Conservation (phyloP, 2,797 vertebrate genomes). For the Paramormyrops hopkinsi region DNA sequence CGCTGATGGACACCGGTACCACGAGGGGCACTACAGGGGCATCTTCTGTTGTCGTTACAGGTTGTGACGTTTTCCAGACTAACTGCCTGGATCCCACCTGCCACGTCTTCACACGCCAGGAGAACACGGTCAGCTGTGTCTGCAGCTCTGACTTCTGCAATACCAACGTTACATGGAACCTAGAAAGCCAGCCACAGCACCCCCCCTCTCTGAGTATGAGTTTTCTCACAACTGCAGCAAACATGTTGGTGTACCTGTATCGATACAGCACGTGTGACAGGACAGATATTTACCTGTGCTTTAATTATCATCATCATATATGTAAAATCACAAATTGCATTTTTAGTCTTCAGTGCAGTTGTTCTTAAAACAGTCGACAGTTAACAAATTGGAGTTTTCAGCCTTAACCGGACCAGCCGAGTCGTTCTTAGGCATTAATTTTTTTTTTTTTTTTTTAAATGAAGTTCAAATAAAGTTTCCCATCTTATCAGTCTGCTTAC, state of each 20-base stretch:
- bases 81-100: constrained; percentile 46
- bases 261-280: neutral
- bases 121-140: constrained; percentile 34
- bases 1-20: neutral
- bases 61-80: constrained; percentile 43
- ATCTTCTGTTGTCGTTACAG: constrained; percentile 35
- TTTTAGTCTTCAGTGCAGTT: neutral
- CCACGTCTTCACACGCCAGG: neutral
- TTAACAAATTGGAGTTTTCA: neutral
- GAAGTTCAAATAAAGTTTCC: neutral
- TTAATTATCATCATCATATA: neutral
- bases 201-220: constrained; percentile 37
- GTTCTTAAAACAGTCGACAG: neutral
- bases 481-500: neutral
- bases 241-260: neutral
- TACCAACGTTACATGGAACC: constrained; percentile 43
- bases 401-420: neutral
- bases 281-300: neutral
- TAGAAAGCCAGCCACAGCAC: constrained; percentile 15
- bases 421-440: neutral
- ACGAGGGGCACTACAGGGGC: neutral
- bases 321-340: neutral
- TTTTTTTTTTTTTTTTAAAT: neutral
- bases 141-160: constrained; percentile 60
- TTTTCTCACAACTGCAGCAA: neutral